A percentile compares a stretch with the other conserved stretches of the same genome.
Evolutionary conservation across 1,140 invertebrate genomes (phyloP).

Genomic region (Protaetia brevitarsis): DNA sequence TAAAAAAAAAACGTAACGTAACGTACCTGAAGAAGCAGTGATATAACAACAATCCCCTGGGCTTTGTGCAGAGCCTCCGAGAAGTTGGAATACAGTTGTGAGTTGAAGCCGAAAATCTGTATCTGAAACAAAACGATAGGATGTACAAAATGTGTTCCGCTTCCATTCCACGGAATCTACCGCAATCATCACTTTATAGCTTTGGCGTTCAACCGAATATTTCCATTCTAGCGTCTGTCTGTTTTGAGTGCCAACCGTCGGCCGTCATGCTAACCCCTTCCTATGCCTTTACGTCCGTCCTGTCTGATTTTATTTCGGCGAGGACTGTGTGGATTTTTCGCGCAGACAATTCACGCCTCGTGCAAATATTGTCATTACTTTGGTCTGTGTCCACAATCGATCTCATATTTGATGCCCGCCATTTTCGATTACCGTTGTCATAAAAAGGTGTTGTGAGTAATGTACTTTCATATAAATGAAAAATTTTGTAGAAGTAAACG

Average conservation of each 20-base stretch:
- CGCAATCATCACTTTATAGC: slow-evolving; percentile 43
- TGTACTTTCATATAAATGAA: too few relatives aligned
- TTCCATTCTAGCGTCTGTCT: slow-evolving; percentile 9
- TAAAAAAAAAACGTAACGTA: slow-evolving; percentile 23
- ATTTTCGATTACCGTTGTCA: neutral
- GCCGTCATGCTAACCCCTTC: neutral
- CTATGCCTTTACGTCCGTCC: neutral
- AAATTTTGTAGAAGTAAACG: too few relatives aligned
- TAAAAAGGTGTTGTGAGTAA: too few relatives aligned
- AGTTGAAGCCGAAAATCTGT: slow-evolving; percentile 93
- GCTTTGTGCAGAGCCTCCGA: slow-evolving; percentile 83
- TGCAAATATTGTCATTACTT: slow-evolving; percentile 43
- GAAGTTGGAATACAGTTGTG: slow-evolving; percentile 88
- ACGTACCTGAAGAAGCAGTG: slow-evolving; percentile 79
- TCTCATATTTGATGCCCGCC: slow-evolving; percentile 30
- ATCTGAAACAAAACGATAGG: slow-evolving; percentile 64
- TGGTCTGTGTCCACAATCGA: slow-evolving; percentile 35
- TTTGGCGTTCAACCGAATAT: slow-evolving; percentile 21
- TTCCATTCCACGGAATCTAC: slow-evolving; percentile 32
- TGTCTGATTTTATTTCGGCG: neutral
- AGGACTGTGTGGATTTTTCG: neutral
- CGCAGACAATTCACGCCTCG: slow-evolving; percentile 35
- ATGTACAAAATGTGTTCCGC: slow-evolving; percentile 32
- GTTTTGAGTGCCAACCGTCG: slow-evolving; percentile 20
- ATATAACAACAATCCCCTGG: slow-evolving; percentile 85